Percentiles rank a stretch among this genome's conserved stretches.
These are phyloP conservation scores for Meteorus sp. DNA, from an alignment of 1,140 invertebrate species.

Conservation along the genomic window DNA sequence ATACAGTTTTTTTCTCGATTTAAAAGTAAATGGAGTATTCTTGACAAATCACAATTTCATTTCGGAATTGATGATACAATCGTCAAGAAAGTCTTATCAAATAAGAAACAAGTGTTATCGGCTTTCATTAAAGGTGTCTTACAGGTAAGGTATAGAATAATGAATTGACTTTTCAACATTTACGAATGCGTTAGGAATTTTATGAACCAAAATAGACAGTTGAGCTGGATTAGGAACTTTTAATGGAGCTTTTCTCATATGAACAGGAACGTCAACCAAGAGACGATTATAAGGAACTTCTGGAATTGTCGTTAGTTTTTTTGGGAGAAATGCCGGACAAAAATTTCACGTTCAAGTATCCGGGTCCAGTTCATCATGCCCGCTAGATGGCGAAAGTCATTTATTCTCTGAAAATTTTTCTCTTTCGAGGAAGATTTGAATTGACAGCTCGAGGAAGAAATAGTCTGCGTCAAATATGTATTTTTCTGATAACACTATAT, in stretches of 20 bases:
- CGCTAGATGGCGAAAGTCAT: constrained; percentile 48
- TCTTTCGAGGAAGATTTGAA: neutral
- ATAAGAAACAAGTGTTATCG: constrained; percentile 14
- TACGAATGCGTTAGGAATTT: too few relatives aligned
- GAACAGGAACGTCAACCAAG: constrained; percentile 25
- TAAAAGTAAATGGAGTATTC: constrained; percentile 4
- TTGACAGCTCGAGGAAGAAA: neutral
- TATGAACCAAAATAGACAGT: too few relatives aligned
- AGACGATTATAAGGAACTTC: constrained; percentile 36
- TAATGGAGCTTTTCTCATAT: neutral
- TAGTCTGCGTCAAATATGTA: neutral
- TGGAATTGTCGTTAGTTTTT: constrained; percentile 32
- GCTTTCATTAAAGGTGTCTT: constrained; percentile 16
- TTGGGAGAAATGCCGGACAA: constrained; percentile 19
- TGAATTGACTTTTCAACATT: neutral
- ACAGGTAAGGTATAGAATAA: constrained; percentile 1
- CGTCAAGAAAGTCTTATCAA: constrained; percentile 5
- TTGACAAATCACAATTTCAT: constrained; percentile 7
- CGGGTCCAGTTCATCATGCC: constrained; percentile 38
- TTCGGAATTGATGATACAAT: constrained; percentile 12
- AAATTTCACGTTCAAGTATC: constrained; percentile 24
- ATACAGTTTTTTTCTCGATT: neutral
- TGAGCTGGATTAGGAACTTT: too few relatives aligned
- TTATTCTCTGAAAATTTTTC: constrained; percentile 38
- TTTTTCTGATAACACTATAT: constrained; percentile 39